Base-by-base conservation (phyloP, 2,113 vertebrate genomes). In the Rhea pennata region DNA sequence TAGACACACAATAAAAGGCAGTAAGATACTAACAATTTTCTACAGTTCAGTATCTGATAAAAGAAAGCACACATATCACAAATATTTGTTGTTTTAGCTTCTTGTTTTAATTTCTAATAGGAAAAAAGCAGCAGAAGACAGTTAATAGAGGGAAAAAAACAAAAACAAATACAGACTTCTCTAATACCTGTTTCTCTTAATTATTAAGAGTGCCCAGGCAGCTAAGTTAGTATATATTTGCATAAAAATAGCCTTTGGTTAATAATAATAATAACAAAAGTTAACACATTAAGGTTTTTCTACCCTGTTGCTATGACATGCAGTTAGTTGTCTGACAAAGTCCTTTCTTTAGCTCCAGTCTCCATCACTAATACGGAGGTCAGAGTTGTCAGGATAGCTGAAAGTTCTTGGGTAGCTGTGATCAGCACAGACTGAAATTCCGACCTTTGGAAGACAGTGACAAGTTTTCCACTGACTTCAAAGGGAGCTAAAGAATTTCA, bases 81-180 rank as follows among this genome's bases (percentile, higher is more conserved):
- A 91, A 27, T 88, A 92, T 56, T 82, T 77, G 24, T 36, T 85
- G 56, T 21, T 58, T 61, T 67, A 29, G 89, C 80, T 50, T 76
- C 19, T 70, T 67, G 5, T 48, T 44, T 51, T 67, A 83, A 90
- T 27, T 62, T 73, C 67, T 48, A 20, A 54, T 73, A 66, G 11
- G 42, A 16, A 84, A 87, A 94, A 84, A 64, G 7, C 39, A 64
- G 15, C 67, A 69, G 27, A n/a, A 67, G 29, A 51, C 12, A 46
- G 61, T 8, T 42, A 27, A 44, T 1, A 83, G 44, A 21, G 8
- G 12, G 62, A 88, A 81, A 40, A 44, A 0, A 81, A 23, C 22
- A 6, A 5, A 6, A 5, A 54, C 23, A 65, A 54, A 27, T 12
- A 36, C 9, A 40, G 36, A 39, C 66, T 66, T 70, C 42, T 91